Evolutionary conservation across 2,113 vertebrate genomes (phyloP), one percentile per base, ranked within the genome.

Genomic region (Danio rerio): DNA sequence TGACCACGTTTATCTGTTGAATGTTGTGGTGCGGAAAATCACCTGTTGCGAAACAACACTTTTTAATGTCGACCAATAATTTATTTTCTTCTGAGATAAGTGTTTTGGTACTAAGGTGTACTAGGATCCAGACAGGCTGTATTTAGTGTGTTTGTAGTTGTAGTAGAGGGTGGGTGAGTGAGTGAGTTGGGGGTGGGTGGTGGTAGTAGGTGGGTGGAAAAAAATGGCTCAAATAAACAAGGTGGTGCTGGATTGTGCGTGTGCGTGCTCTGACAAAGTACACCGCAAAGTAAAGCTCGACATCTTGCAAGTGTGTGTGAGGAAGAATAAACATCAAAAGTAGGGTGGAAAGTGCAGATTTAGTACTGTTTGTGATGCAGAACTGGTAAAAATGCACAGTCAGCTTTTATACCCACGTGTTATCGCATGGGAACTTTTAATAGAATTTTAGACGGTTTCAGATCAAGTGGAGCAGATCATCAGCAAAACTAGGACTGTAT

Each of bases 161-260:
- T 71, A 21, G 47, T 49, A 15, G 69, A 13, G 71, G 71, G 50
- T n/a, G 45, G 42, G 20, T 11, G 20, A 8, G 73, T 40, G 53
- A 11, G 31, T 49, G 20, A 42, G 76, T 50, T 62, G 74, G 47
- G 76, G 76, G 61, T 65, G 20, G 61, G 72, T 58, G 61, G 72
- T 58, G 15, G 49, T 52, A 52, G 65, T 43, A n/a, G 58, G 18
- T 77, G 43, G 74, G 58, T 77, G 59, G 20, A 78, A 63, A 31
- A n/a, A 31, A 66, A 18, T 61, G 49, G 62, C 16, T 78, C 76
- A 66, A n/a, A 78, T 78, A 78, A 78, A 78, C 76, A 78, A 65
- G 76, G 61, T 78, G 76, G 49, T 66, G 76, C 31, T 66, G 61
- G 15, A 55, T 78, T 66, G 76, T 66, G 49, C 10, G 5, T 62